Base-by-base conservation (phyloP, 2,888 invertebrate species). In the Allolobophora icterica region DNA sequence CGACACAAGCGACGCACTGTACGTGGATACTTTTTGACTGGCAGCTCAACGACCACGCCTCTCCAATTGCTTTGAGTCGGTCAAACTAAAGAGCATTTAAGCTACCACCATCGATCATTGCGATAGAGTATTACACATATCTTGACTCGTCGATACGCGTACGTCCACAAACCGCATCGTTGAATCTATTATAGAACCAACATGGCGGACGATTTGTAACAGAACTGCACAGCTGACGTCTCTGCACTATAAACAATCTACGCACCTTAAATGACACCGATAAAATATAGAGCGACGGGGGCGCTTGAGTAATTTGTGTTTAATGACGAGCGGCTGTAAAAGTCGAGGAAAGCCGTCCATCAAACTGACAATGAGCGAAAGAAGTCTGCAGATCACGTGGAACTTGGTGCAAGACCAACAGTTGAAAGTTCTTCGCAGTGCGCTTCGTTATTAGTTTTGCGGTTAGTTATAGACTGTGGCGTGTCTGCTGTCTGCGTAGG, bases 271-370 rank as follows among this genome's bases (percentile, higher is more conserved):
- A 71, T 4, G 71, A n/a, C 71, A 71, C 71, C n/a, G 71, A 71
- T 71, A 71, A 71, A 71, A 71, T 17, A 71, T 71, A 71, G 71
- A 8, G 71, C 71, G 30, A n/a, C 71, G 71, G 24, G 30, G 24
- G 71, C 30, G 71, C 71, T 71, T 13, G 71, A 71, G 71, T 71
- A 71, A 71, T 71, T 71, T 71, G 71, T 71, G 71, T 8, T n/a
- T 71, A 71, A 71, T 71, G n/a, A 71, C 71, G 71, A 71, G 30
- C 71, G 71, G n/a, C n/a, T 71, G 71, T 71, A 71, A n/a, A n/a
- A 71, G 30, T 71, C n/a, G 71, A 71, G 71, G 30, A 71, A n/a
- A n/a, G n/a, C 30, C 8, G 71, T 71, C 71, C 71, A n/a, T 71
- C 71, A 71, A 71, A n/a, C n/a, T n/a, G 71, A 71, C 71, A 71